Percentiles rank a stretch among this genome's conserved stretches.
Conservation (phyloP, 2,113 vertebrate genomes). For the Talpa occidentalis region DNA sequence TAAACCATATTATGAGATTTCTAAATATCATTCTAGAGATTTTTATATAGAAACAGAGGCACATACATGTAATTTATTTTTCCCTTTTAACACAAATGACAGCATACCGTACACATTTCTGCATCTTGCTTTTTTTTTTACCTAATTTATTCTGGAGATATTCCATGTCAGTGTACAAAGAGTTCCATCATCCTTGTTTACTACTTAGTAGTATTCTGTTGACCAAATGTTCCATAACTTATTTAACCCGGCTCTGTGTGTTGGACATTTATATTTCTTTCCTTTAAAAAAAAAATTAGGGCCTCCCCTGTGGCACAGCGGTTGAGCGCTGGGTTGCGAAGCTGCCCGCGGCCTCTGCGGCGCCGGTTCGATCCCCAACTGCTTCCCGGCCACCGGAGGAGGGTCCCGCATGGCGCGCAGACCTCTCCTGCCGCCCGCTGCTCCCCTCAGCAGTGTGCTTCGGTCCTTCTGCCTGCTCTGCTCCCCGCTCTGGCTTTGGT, state of each 20-base stretch:
- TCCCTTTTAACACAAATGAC: not conserved
- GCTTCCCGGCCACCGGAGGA: no score
- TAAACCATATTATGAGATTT: conserved; percentile 38
- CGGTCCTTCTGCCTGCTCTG: no score
- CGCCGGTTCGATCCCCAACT: no score
- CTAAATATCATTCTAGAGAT: conserved; percentile 1
- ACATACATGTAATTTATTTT: not conserved
- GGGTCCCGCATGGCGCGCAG: no score
- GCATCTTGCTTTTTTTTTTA: not conserved
- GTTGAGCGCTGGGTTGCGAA: no score
- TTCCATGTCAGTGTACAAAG: not conserved
- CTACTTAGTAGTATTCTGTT: conserved; percentile 29
- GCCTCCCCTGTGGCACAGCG: no score
- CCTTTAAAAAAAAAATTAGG: not conserved
- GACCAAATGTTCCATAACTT: not conserved
- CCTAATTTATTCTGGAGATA: not conserved
- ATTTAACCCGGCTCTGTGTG: not conserved
- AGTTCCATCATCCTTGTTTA: conserved; percentile 32
- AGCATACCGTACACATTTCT: not conserved
- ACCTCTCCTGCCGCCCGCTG: no score
- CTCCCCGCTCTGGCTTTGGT: no score
- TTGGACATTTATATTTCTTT: not conserved
- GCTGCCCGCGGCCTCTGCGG: no score
- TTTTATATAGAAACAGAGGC: not conserved
- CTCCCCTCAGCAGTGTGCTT: no score